These are phyloP conservation scores for Saccopteryx leptura DNA, from an alignment of 2,113 vertebrate species.

Conservation along the genomic window DNA sequence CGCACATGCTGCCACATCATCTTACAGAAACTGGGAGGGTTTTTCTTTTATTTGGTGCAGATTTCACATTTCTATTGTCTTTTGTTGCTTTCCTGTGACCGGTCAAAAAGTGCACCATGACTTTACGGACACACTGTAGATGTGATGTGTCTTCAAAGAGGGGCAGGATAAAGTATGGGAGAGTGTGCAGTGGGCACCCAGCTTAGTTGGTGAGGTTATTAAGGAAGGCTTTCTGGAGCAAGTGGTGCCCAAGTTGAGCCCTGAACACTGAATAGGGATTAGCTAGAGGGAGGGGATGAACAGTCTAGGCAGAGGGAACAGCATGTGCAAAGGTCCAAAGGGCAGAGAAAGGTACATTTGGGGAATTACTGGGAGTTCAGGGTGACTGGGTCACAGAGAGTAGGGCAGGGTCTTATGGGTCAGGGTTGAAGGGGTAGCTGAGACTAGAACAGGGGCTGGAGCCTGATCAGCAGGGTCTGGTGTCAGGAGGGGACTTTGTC, in stretches of 20 bases:
- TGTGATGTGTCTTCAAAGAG: not conserved
- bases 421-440: not conserved
- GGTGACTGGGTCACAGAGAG: not conserved
- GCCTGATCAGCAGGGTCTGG: not conserved
- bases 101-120: no score
- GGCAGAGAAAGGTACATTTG: not conserved
- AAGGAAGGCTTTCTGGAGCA: not conserved
- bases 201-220: not conserved
- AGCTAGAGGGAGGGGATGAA: not conserved
- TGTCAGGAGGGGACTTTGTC: not conserved
- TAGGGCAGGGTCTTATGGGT: not conserved
- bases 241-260: not conserved
- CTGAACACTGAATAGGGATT: not conserved
- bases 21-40: no score
- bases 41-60: no score
- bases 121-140: no score
- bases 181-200: not conserved
- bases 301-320: not conserved
- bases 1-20: no score
- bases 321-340: not conserved
- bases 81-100: no score
- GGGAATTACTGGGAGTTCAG: not conserved
- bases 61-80: no score
- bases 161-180: not conserved
- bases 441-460: not conserved